Evolutionary conservation across 2,113 vertebrate genomes (phyloP).

Genomic region (Ciconia maguari): DNA sequence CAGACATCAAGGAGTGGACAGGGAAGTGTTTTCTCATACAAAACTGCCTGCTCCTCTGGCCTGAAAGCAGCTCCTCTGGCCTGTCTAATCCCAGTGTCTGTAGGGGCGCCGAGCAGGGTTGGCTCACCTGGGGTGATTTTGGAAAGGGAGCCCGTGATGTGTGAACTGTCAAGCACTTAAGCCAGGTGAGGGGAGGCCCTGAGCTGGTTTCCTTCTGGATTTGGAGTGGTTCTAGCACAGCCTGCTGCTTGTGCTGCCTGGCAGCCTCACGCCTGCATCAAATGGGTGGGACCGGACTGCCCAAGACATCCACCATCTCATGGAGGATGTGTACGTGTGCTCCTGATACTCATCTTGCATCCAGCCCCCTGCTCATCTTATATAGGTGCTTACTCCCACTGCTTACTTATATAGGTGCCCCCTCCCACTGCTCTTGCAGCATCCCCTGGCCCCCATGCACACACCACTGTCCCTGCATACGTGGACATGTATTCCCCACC

Average conservation of each 20-base stretch:
- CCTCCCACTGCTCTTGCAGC: not conserved
- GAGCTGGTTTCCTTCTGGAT: conserved; percentile 6
- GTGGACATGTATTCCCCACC: not conserved
- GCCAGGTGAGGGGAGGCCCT: not conserved
- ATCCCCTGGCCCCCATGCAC: accelerated
- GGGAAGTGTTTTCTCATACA: not conserved
- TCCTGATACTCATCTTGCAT: not conserved
- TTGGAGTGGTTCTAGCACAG: not conserved
- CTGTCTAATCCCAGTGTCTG: not conserved
- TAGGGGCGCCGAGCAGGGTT: not conserved
- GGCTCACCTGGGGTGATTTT: not conserved
- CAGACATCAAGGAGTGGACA: not conserved
- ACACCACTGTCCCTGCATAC: accelerated
- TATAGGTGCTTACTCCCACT: not conserved
- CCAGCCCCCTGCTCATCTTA: not conserved
- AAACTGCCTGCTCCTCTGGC: not conserved
- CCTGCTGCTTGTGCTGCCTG: not conserved
- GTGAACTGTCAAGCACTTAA: not conserved
- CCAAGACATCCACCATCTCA: not conserved
- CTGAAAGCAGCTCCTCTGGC: not conserved
- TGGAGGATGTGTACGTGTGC: not conserved
- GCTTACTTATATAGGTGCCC: no score
- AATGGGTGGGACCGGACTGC: not conserved
- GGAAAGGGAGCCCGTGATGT: not conserved
- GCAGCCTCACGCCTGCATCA: not conserved